phyloP scores from a whole-genome alignment of 2,113 vertebrate species.

The Crotalus tigris region DNA sequence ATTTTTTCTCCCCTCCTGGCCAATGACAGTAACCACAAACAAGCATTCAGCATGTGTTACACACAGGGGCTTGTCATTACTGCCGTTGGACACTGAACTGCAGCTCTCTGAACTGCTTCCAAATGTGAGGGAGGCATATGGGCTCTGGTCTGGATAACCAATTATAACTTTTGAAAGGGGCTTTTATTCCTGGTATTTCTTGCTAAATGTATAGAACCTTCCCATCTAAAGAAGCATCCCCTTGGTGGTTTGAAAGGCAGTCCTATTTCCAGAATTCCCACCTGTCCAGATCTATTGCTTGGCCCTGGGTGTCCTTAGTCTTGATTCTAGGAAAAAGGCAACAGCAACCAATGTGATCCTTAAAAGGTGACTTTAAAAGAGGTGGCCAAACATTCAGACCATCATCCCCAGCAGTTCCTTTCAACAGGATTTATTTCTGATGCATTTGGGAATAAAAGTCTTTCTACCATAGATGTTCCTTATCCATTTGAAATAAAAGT shows the following conservation, averaged over 20 bases:
- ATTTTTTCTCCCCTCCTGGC: conserved; percentile 36
- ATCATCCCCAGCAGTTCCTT: background rate
- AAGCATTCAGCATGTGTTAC: conserved; percentile 63
- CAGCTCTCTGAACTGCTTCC: conserved; percentile 34
- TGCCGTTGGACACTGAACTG: conserved; percentile 43
- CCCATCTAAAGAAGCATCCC: conserved; percentile 4
- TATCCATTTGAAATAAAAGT: background rate
- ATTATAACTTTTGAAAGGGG: conserved; percentile 36
- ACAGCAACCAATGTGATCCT: background rate
- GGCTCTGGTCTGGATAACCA: conserved; percentile 9
- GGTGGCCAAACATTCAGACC: background rate
- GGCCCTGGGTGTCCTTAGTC: background rate
- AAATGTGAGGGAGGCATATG: background rate
- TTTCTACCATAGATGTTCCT: background rate
- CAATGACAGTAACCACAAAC: conserved; percentile 67
- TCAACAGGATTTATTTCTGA: too few species aligned
- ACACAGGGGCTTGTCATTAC: conserved; percentile 66
- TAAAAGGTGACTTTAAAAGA: background rate
- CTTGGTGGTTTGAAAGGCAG: background rate
- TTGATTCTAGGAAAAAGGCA: background rate
- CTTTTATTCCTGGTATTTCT: conserved; percentile 37
- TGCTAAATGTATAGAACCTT: conserved; percentile 19
- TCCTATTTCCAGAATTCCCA: background rate
- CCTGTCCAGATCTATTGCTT: background rate
- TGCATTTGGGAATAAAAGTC: background rate